Base-by-base conservation (phyloP, 2,113 vertebrate species). In the Corythoichthys intestinalis region DNA sequence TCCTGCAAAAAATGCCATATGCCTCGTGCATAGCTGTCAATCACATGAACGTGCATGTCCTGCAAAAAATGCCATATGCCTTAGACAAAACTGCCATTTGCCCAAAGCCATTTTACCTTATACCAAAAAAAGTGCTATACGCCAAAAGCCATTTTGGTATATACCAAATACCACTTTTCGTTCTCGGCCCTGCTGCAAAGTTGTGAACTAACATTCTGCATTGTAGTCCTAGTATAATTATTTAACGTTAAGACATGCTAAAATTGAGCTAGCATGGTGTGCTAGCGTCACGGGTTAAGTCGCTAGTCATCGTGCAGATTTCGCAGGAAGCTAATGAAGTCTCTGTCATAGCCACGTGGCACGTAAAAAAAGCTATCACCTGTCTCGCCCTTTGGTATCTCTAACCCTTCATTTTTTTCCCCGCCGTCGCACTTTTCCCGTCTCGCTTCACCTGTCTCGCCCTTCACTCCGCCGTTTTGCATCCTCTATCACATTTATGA, bases 401-500 rank as follows among this genome's bases (percentile, higher is more conserved):
- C 49, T 37, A 53, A 71, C 15, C 49, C 17, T 11, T 10, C 66
- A 72, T 74, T 59, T 73, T 46, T 74, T 50, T 63, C 58, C 72
- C 73, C 54, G 69, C 67, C 65, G 20, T 28, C 71, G 67, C 65
- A 39, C 3, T 28, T 56, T 66, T 59, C 20, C 56, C 38, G 64
- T 61, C 63, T 57, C 70, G 14, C 54, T 41, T 66, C 60, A 41
- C 66, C 53, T 41, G 37, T 60, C 66, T 60, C 41, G 57, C 68
- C 60, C 75, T 70, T 72, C 71, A 37, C 71, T 73, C 69, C 63
- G 70, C 67, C 70, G 70, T 77, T 82, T 81, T 80, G 76, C 82
- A 79, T 79, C 82, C 78, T 81, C 79, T 81, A 84, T 87, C 82
- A 81, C 87, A 86, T 89, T 86, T 88, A 90, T 85, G 83, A 89